phyloP scores from a whole-genome alignment of 1,140 invertebrate genomes.

The Centruroides sculpturatus region DNA sequence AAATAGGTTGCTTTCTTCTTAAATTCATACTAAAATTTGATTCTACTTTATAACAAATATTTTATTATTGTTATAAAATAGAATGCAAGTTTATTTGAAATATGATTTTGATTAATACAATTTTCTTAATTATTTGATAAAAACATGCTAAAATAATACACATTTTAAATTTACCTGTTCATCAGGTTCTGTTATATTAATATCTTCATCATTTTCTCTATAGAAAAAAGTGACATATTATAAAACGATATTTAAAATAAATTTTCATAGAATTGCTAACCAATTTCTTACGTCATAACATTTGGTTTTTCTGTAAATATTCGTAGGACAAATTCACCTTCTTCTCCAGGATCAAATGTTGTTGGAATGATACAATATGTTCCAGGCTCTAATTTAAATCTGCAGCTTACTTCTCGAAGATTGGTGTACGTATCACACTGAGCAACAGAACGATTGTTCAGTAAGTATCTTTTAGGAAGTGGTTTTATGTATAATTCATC shows the following conservation, averaged over 20 bases:
- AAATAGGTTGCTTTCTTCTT: too few relatives aligned
- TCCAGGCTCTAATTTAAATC: constrained; percentile 86
- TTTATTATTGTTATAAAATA: too few relatives aligned
- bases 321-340: constrained; percentile 88
- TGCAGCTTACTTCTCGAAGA: constrained; percentile 77
- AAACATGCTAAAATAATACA: too few relatives aligned
- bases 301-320: constrained; percentile 80
- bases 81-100: too few relatives aligned
- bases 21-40: too few relatives aligned
- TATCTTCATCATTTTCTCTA: constrained; percentile 16
- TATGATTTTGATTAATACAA: too few relatives aligned
- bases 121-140: too few relatives aligned
- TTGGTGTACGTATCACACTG: constrained; percentile 92
- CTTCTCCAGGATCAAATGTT: constrained; percentile 91
- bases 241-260: neutral
- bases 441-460: constrained; percentile 82
- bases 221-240: neutral
- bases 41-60: too few relatives aligned
- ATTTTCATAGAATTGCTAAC: neutral
- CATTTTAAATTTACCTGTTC: constrained; percentile 6
- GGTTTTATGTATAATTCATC: constrained; percentile 35
- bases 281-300: constrained; percentile 10
- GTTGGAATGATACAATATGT: constrained; percentile 92
- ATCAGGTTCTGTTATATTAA: constrained; percentile 10
- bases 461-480: constrained; percentile 82